phyloP scores from a whole-genome alignment of 2,888 invertebrate genomes.

The Leptopterna dolabrata region DNA sequence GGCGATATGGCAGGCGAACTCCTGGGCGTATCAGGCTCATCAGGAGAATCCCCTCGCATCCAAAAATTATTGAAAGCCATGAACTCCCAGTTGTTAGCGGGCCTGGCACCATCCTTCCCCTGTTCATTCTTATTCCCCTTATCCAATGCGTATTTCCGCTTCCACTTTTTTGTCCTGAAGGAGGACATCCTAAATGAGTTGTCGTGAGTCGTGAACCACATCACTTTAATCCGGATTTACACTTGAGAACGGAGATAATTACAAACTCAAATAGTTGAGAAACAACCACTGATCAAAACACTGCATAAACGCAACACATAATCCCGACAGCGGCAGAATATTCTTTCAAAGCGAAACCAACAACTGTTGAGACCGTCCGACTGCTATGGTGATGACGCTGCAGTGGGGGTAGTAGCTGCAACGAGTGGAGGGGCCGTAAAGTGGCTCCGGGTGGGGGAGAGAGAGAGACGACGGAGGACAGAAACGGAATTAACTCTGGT shows the following conservation, averaged over 20 bases:
- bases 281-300: not conserved
- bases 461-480: slow-evolving; percentile 3
- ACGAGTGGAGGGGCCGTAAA: slow-evolving; percentile 14
- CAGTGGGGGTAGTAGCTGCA: slow-evolving; percentile 18
- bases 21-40: slow-evolving; percentile 54
- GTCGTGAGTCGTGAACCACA: slow-evolving; percentile 67
- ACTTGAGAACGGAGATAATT: not conserved
- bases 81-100: slow-evolving; percentile 66
- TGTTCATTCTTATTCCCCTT: slow-evolving; percentile 66
- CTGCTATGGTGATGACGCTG: slow-evolving; percentile 9
- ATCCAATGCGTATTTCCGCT: slow-evolving; percentile 63
- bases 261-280: not conserved
- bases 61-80: slow-evolving; percentile 66
- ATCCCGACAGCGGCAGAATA: slow-evolving; percentile 1
- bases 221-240: slow-evolving; percentile 41
- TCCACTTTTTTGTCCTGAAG: slow-evolving; percentile 66
- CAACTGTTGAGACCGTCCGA: slow-evolving; percentile 37
- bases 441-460: not conserved
- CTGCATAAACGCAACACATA: not conserved
- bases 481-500: slow-evolving; percentile 33
- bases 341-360: slow-evolving; percentile 24
- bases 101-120: slow-evolving; percentile 58
- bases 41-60: slow-evolving; percentile 46
- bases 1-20: slow-evolving; percentile 56
- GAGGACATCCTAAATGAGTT: slow-evolving; percentile 67